phyloP scores from a whole-genome alignment of 2,113 vertebrate genomes.

The Percopsis transmontana region DNA sequence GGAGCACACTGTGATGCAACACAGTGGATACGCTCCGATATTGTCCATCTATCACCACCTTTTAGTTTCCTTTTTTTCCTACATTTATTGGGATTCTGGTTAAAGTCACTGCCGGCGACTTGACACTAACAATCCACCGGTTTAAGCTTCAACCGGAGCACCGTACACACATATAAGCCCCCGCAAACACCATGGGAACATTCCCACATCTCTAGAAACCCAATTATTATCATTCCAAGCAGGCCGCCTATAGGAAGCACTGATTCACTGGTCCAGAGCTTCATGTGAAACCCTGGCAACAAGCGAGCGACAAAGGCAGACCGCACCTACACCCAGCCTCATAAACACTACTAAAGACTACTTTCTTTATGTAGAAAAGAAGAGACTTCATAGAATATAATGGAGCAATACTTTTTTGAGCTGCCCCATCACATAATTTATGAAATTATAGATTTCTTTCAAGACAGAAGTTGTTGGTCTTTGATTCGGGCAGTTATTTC shows the following conservation, averaged over 20 bases:
- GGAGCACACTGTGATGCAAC: conserved; percentile 65
- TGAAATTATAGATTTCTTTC: too few relatives aligned
- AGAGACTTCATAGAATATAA: too few relatives aligned
- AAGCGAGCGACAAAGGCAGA: not conserved
- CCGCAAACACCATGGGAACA: not conserved
- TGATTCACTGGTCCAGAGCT: not conserved
- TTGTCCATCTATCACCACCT: not conserved
- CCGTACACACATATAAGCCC: not conserved
- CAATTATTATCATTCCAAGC: conserved; percentile 13
- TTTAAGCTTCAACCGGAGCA: not conserved
- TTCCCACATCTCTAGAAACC: not conserved
- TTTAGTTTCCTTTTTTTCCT: not conserved
- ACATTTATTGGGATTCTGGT: not conserved
- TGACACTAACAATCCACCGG: not conserved
- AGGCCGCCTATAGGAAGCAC: not conserved
- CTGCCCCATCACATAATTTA: too few relatives aligned
- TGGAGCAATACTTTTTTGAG: too few relatives aligned
- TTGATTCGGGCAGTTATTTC: too few relatives aligned
- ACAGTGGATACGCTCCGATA: too few relatives aligned
- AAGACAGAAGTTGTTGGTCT: too few relatives aligned
- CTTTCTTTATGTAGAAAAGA: too few relatives aligned
- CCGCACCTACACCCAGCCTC: not conserved
- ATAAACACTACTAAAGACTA: too few relatives aligned
- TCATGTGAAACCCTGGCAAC: not conserved
- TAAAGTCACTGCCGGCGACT: not conserved